Evolutionary conservation across 2,113 vertebrate species (phyloP).

Genomic region (Anhinga anhinga): DNA sequence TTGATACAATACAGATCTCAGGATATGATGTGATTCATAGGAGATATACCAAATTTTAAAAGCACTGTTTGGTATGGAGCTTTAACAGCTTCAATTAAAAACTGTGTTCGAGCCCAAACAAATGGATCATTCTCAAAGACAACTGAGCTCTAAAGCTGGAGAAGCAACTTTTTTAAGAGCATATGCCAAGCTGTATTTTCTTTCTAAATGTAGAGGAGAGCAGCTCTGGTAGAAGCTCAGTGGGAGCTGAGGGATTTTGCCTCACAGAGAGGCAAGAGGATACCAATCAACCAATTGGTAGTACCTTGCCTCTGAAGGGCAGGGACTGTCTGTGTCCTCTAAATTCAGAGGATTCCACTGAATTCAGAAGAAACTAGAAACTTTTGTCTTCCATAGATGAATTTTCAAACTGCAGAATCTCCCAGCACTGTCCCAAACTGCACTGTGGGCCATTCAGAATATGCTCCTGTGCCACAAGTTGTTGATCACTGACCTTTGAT

Average conservation of each 20-base stretch:
- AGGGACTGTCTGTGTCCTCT: not conserved
- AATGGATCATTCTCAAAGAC: not conserved
- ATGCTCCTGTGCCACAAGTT: not conserved
- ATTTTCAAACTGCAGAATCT: not conserved
- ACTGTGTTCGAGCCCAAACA: not conserved
- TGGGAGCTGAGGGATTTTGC: not conserved
- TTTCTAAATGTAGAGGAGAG: not conserved
- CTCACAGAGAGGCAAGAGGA: not conserved
- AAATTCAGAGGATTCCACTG: not conserved
- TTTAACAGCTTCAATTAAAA: constrained; percentile 21
- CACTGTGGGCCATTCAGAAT: not conserved
- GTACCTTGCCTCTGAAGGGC: not conserved
- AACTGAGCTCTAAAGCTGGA: not conserved
- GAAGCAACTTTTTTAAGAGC: not conserved
- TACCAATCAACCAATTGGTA: not conserved
- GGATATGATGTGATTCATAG: not conserved
- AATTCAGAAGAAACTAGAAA: not conserved
- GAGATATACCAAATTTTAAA: not conserved
- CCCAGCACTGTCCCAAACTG: not conserved
- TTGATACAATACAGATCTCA: not conserved
- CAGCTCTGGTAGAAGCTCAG: not conserved
- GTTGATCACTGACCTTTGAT: not conserved
- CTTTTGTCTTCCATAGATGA: not conserved
- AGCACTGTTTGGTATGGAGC: not conserved
- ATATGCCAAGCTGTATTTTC: not conserved